Base-by-base conservation (phyloP, 1,140 invertebrate genomes). In the Glossosoma conforme region DNA sequence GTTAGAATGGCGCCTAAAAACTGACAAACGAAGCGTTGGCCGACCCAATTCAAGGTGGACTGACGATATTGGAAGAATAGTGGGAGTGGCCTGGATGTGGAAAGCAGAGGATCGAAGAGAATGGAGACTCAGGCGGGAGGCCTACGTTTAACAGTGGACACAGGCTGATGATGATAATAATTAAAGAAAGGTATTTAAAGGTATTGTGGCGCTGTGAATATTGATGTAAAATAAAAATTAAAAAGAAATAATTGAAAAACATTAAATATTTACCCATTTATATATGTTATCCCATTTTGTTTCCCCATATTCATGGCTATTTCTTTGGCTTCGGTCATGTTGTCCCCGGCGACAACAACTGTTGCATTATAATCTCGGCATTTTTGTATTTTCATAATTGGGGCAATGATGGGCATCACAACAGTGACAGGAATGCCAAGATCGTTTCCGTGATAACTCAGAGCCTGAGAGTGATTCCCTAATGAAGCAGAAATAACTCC, bases 401-500 rank as follows among this genome's bases (percentile, higher is more conserved):
- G 89, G 0, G 91, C 90, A 1, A 89, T 79, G 10, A 85, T 82
- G 0, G 93, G 93, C 93, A 97, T 97, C 0, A 97, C 88, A 2
- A 97, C 93, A 0, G 91, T 94, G 0, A 93, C 86, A 0, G 89
- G 85, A 35, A 97, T 86, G 4, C 79, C 77, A 0, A 97, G 73
- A 48, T 81, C 75, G 55, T 83, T 74, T 1, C 91, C 93, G 65
- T 97, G 93, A 65, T 93, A 97, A 49, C 83, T 83, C 6, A 97
- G 70, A 0, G 87, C 93, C 58, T 77, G 67, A 0, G 93, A 93
- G 69, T 97, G 93, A 66, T 97, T 97, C 0, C 93, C 93, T 24
- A 94, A 76, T 9, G 90, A 93, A 0, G 93, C 93, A 4, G 93
- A 91, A 49, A 97, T 91, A 0, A 97, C 91, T 19, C 93, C 93